Conservation (phyloP, 2,797 vertebrate genomes). For the Rhodeus uyekii region DNA sequence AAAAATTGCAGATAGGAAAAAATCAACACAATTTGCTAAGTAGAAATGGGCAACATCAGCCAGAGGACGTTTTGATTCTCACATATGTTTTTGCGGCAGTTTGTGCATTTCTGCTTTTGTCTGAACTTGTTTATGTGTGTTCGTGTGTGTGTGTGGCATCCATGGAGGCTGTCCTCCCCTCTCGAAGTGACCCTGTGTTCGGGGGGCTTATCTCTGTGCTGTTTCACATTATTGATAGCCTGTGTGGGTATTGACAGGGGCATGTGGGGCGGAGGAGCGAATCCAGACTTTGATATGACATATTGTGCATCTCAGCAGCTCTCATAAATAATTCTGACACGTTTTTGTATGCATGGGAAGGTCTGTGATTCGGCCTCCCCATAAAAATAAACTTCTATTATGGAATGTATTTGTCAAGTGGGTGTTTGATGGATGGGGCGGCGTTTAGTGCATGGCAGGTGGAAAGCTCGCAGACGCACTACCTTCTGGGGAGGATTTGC, state of each 20-base stretch:
- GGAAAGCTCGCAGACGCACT: conserved; percentile 91
- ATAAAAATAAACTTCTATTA: conserved; percentile 99
- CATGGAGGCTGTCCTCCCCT: conserved; percentile 75
- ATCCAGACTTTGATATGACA: conserved; percentile 99
- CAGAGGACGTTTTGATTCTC: neutral
- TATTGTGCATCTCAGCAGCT: conserved; percentile 99
- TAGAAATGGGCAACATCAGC: neutral
- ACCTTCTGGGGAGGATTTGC: conserved; percentile 95
- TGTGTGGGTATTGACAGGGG: conserved; percentile 97
- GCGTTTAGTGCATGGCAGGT: conserved; percentile 98
- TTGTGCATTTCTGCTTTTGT: conserved; percentile 32
- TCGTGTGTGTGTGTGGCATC: conserved; percentile 66
- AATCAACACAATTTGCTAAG: neutral
- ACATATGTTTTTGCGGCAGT: neutral
- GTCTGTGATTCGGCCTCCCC: conserved; percentile 99
- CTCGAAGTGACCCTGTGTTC: conserved; percentile 84
- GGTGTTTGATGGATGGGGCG: conserved; percentile 98
- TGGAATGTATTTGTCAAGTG: conserved; percentile 99
- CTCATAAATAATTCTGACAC: conserved; percentile 99
- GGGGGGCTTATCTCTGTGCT: conserved; percentile 85
- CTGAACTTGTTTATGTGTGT: conserved; percentile 37
- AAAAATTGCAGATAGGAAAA: neutral
- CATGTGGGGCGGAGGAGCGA: conserved; percentile 87
- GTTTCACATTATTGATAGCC: conserved; percentile 99
- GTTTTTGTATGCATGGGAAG: conserved; percentile 99